These are phyloP conservation scores for Centroberyx gerrardi DNA, from an alignment of 2,797 vertebrate genomes.

Conservation along the genomic window DNA sequence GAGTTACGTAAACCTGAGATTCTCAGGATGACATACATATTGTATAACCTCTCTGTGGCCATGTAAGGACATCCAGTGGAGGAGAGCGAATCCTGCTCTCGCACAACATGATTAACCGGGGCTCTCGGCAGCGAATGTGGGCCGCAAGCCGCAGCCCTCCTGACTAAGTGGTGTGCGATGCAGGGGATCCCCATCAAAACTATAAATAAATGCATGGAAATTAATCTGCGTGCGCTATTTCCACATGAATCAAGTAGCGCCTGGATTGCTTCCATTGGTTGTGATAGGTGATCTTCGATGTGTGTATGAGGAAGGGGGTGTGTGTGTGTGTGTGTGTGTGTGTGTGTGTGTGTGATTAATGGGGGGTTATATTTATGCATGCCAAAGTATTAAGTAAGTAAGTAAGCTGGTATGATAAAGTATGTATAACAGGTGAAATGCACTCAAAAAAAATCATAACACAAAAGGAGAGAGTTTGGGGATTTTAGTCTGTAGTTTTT, in stretches of 20 bases:
- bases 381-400: no score
- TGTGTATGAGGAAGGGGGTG: background rate
- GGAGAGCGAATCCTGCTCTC: background rate
- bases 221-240: background rate
- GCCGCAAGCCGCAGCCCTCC: background rate
- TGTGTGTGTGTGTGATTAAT: background rate
- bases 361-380: no score
- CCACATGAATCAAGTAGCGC: background rate
- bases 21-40: constrained; percentile 1
- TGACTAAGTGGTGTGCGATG: background rate
- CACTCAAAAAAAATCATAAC: background rate
- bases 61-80: constrained; percentile 5
- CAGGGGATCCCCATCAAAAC: constrained; percentile 12
- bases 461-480: background rate
- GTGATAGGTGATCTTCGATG: constrained; percentile 10
- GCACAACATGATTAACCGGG: background rate
- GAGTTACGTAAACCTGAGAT: background rate
- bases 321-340: background rate
- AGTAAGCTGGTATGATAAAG: no score
- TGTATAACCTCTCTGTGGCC: constrained; percentile 14
- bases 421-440: no score
- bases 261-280: background rate
- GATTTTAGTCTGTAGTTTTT: background rate
- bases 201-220: constrained; percentile 9
- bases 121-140: background rate